These are phyloP conservation scores for Cyrtodaria siliqua DNA, from an alignment of 2,888 invertebrate genomes.

Conservation along the genomic window DNA sequence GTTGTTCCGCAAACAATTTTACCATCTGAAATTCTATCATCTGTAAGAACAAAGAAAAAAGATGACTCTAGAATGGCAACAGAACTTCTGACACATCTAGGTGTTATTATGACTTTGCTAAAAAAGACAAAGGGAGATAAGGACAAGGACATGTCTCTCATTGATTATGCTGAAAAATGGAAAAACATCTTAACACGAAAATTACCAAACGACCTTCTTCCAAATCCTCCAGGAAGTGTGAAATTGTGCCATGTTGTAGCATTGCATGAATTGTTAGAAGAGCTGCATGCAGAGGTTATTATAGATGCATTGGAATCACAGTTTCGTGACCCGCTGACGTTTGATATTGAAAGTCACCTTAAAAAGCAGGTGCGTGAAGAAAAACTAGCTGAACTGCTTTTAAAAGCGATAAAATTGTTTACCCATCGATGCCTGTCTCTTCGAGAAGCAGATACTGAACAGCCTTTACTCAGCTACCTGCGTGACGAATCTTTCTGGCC, in stretches of 20 bases:
- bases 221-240: constrained; percentile 51
- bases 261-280: constrained; percentile 60
- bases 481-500: constrained; percentile 64
- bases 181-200: constrained; percentile 34
- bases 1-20: constrained; percentile 48
- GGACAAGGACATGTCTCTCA: constrained; percentile 46
- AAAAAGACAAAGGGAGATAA: constrained; percentile 62
- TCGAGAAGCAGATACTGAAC: constrained; percentile 30
- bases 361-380: constrained; percentile 16
- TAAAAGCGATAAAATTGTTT: constrained; percentile 57
- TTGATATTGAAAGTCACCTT: constrained; percentile 35
- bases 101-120: constrained; percentile 61
- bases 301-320: constrained; percentile 55
- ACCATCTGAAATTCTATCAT: constrained; percentile 39
- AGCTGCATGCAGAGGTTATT: constrained; percentile 58
- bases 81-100: constrained; percentile 59
- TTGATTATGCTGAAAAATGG: constrained; percentile 60
- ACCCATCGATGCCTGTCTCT: constrained; percentile 58
- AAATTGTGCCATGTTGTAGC: constrained; percentile 63
- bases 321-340: constrained; percentile 37
- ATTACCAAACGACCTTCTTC: constrained; percentile 52
- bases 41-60: constrained; percentile 40
- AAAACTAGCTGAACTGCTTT: constrained; percentile 34
- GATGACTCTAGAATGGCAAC: constrained; percentile 33
- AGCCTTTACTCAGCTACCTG: constrained; percentile 49